A percentile compares a stretch with the other conserved stretches of the same genome.
phyloP scores from a whole-genome alignment of 2,888 invertebrate genomes.

The Polymixis lichenea region DNA sequence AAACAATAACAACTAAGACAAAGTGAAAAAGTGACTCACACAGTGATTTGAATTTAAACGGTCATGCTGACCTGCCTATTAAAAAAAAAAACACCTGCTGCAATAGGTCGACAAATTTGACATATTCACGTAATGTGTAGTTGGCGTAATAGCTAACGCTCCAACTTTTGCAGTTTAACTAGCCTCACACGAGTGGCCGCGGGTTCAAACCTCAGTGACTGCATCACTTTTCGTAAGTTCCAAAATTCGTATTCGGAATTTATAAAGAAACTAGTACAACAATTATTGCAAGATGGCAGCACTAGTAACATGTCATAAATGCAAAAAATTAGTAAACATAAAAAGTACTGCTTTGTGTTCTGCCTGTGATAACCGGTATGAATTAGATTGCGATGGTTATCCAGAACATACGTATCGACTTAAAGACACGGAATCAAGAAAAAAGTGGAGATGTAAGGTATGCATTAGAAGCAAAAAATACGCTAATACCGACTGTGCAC shows the following conservation, averaged over 20 bases:
- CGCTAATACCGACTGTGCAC: too few species aligned
- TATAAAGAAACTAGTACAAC: neutral
- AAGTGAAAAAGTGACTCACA: constrained; percentile 30
- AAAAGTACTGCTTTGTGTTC: too few species aligned
- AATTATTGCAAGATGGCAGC: constrained; percentile 13
- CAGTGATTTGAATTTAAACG: constrained; percentile 15
- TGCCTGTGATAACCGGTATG: too few species aligned
- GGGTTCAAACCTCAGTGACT: constrained; percentile 12
- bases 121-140: neutral
- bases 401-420: too few species aligned
- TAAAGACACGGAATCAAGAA: too few species aligned
- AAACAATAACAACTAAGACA: neutral
- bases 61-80: neutral
- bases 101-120: neutral
- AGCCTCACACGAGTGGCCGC: neutral
- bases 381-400: too few species aligned
- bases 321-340: constrained; percentile 23
- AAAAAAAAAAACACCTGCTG: neutral
- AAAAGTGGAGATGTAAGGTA: too few species aligned
- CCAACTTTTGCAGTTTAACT: constrained; percentile 11
- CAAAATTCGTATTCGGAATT: constrained; percentile 6
- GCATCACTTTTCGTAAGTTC: constrained; percentile 9
- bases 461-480: too few species aligned
- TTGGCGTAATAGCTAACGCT: neutral
- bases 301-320: constrained; percentile 25